Evolutionary conservation across 2,113 vertebrate genomes (phyloP).

Genomic region (Vireo altiloquus): DNA sequence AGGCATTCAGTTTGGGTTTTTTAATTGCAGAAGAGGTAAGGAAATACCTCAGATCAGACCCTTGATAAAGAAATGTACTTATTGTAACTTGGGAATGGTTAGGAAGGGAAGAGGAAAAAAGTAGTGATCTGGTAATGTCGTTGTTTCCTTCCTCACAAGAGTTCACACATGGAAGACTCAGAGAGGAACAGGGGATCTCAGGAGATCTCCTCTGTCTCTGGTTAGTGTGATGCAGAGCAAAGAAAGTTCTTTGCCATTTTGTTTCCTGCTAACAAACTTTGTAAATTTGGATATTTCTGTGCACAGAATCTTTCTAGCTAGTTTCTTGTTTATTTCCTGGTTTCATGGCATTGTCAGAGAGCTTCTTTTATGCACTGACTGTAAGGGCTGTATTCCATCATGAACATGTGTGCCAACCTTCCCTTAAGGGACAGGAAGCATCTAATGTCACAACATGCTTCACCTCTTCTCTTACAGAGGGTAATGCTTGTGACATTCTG

Average conservation of each 20-base stretch:
- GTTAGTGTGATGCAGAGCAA: rapidly evolving
- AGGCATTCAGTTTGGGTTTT: background rate
- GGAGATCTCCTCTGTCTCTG: background rate
- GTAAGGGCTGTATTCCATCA: background rate
- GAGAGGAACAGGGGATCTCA: background rate
- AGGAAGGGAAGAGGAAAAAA: background rate
- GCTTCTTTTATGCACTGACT: background rate
- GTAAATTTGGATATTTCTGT: background rate
- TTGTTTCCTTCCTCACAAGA: background rate
- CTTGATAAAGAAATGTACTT: background rate
- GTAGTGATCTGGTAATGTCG: rapidly evolving
- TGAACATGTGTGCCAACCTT: background rate
- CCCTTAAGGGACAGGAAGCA: background rate
- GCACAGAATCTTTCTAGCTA: background rate
- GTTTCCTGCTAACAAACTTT: background rate
- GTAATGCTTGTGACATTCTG: background rate
- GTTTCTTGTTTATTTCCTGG: background rate
- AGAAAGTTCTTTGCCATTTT: background rate
- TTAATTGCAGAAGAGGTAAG: background rate
- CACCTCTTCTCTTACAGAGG: background rate
- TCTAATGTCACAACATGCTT: background rate
- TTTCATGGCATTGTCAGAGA: background rate
- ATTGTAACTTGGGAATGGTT: background rate
- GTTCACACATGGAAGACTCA: rapidly evolving
- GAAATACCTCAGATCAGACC: background rate